phyloP scores from a whole-genome alignment of 2,113 vertebrate species.

The Bolborhynchus lineola region DNA sequence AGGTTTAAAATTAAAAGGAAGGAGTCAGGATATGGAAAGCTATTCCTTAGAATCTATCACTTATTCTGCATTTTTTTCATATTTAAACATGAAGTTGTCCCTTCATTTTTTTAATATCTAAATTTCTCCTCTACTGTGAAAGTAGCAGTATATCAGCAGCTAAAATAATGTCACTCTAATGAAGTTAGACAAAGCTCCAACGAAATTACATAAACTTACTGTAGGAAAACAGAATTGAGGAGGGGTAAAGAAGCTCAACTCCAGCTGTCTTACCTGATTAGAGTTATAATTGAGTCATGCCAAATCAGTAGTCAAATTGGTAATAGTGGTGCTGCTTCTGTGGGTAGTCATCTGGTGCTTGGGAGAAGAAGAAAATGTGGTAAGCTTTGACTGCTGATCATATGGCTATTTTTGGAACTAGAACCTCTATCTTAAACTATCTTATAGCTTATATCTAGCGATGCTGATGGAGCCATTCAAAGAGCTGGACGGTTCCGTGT shows the following conservation, averaged over 20 bases:
- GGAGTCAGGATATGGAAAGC: neutral
- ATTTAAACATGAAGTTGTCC: neutral
- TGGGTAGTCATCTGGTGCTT: neutral
- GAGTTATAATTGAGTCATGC: neutral
- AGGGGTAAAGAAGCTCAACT: neutral
- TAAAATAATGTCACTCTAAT: neutral
- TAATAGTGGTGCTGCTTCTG: neutral
- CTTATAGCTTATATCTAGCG: slow-evolving; percentile 93
- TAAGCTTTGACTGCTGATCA: neutral
- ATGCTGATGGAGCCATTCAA: slow-evolving; percentile 97
- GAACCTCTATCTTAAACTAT: neutral
- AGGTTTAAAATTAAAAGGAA: neutral
- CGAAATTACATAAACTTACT: neutral
- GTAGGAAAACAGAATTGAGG: neutral
- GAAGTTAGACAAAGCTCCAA: neutral
- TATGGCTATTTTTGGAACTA: neutral
- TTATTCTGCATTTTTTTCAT: neutral
- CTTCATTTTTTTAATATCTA: neutral
- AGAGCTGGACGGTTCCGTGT: slow-evolving; percentile 96
- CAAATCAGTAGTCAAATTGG: neutral
- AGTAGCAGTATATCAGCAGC: neutral
- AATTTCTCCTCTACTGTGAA: neutral
- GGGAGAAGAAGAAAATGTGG: neutral
- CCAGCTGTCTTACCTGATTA: neutral
- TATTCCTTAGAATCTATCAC: neutral